A percentile compares a stretch with the other conserved stretches of the same genome.
Evolutionary conservation across 2,888 invertebrate genomes (phyloP).

Genomic region (Tipula lateralis): DNA sequence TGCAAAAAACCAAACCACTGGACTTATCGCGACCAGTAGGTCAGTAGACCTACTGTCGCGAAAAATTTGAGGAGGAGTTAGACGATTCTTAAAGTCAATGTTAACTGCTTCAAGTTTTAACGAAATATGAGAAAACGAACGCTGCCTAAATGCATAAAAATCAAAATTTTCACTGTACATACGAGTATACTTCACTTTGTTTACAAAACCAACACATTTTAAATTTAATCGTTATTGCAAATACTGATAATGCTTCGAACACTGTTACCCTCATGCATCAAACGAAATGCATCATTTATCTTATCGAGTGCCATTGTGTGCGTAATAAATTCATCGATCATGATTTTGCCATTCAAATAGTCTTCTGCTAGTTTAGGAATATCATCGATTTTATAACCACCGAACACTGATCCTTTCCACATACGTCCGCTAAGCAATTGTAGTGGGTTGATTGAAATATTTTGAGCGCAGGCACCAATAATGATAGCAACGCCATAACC

Average conservation of each 20-base stretch:
- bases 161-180: too few species aligned
- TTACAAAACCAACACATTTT: too few species aligned
- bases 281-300: conserved; percentile 88
- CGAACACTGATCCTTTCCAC: conserved; percentile 94
- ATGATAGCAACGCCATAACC: conserved; percentile 97
- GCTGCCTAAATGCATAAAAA: too few species aligned
- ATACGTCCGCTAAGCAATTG: conserved; percentile 96
- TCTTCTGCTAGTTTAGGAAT: conserved; percentile 87
- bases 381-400: conserved; percentile 94
- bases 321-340: conserved; percentile 91
- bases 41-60: too few species aligned
- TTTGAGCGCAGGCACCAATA: conserved; percentile 96
- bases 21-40: too few species aligned
- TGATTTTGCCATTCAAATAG: conserved; percentile 75
- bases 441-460: conserved; percentile 95
- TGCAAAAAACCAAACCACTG: too few species aligned
- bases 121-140: too few species aligned
- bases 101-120: too few species aligned
- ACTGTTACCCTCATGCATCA: conserved; percentile 80
- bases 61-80: too few species aligned
- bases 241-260: conserved; percentile 53
- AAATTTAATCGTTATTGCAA: too few species aligned
- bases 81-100: too few species aligned
- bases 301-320: conserved; percentile 70
- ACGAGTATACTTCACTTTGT: too few species aligned